phyloP scores from a whole-genome alignment of 2,113 vertebrate genomes.

The Poeciliopsis occidentalis region DNA sequence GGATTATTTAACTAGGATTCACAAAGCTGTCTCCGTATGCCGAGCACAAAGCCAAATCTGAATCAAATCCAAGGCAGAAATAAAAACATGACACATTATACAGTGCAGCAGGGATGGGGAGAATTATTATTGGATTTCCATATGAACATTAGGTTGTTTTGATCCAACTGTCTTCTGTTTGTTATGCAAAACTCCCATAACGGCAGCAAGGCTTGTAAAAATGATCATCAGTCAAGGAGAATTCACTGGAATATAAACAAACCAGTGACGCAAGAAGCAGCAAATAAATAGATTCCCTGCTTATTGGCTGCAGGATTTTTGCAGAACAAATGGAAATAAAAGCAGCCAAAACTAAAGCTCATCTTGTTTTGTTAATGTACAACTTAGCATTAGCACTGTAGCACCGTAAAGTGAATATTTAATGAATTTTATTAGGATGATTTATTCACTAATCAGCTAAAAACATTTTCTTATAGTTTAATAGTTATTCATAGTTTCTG shows the following conservation, averaged over 20 bases:
- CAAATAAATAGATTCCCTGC: no score
- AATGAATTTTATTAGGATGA: no score
- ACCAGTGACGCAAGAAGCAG: neutral
- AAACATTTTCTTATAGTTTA: no score
- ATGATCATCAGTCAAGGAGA: neutral
- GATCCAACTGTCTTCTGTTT: conserved; percentile 1
- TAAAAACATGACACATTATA: neutral
- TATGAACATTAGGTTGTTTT: neutral
- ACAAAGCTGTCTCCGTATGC: neutral
- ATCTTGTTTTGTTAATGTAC: no score
- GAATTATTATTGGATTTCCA: neutral
- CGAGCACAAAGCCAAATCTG: conserved; percentile 4
- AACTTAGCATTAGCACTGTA: no score
- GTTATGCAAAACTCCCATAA: neutral
- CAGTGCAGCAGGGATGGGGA: neutral
- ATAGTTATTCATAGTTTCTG: no score
- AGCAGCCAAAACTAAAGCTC: no score
- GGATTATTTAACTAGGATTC: conserved; percentile 5
- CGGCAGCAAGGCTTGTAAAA: neutral
- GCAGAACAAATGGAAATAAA: no score
- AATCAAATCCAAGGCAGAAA: neutral
- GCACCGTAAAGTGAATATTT: neutral
- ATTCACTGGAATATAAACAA: neutral
- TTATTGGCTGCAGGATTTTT: no score
- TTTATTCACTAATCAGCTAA: no score